Conservation (phyloP, 1,140 invertebrate genomes). For the Himalopsyche phryganea region DNA sequence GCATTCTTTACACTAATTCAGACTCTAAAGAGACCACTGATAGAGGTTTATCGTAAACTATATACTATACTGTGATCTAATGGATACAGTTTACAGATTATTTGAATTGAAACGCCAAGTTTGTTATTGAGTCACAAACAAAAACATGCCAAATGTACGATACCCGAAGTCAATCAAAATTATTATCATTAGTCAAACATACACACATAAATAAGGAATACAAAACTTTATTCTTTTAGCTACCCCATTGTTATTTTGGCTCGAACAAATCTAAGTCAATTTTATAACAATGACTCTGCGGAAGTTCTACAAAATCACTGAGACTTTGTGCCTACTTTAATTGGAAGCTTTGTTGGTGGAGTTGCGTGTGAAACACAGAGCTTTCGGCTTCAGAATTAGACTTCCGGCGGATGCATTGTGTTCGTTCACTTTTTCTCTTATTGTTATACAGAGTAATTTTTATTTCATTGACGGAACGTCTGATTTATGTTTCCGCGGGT, state of each 20-base stretch:
- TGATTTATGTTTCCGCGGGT: conserved; percentile 29
- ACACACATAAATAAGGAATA: too few relatives aligned
- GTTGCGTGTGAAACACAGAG: conserved; percentile 23
- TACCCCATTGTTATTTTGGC: conserved; percentile 16
- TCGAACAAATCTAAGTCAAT: conserved; percentile 15
- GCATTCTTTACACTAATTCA: too few relatives aligned
- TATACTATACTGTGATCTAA: too few relatives aligned
- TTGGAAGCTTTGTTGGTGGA: conserved; percentile 25
- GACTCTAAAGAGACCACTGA: too few relatives aligned
- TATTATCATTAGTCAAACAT: too few relatives aligned
- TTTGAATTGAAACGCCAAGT: too few relatives aligned
- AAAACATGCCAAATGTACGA: too few relatives aligned
- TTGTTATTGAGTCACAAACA: too few relatives aligned
- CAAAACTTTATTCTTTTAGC: too few relatives aligned
- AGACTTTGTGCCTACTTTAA: conserved; percentile 18
- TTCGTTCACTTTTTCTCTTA: conserved; percentile 28
- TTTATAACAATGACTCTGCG: conserved; percentile 2
- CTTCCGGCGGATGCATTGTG: conserved; percentile 33
- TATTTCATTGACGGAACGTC: conserved; percentile 23
- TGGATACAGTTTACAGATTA: too few relatives aligned
- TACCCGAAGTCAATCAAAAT: too few relatives aligned
- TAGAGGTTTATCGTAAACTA: too few relatives aligned
- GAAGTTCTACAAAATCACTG: neutral
- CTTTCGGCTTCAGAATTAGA: conserved; percentile 24
- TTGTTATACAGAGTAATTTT: conserved; percentile 29